Conservation (phyloP, 2,797 vertebrate species). For the Ceryle rudis region DNA sequence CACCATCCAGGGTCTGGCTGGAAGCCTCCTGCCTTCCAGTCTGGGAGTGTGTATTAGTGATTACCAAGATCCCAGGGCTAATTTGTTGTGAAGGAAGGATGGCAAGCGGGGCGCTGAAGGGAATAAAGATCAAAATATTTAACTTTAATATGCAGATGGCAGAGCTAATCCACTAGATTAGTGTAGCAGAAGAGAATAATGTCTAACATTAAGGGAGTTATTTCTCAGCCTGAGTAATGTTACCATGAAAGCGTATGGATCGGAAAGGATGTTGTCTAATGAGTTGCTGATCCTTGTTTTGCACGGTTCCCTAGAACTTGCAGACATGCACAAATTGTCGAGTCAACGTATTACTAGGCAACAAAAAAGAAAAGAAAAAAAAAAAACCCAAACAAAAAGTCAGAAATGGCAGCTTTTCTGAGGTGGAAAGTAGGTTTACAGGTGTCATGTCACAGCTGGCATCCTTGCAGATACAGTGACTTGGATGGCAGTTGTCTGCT, state of each 20-base stretch:
- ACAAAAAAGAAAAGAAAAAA: not conserved
- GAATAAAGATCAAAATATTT: not conserved
- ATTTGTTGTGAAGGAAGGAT: not conserved
- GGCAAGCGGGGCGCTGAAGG: not conserved
- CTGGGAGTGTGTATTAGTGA: not conserved
- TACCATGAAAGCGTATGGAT: conserved; percentile 1
- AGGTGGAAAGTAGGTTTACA: not conserved
- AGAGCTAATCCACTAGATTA: not conserved
- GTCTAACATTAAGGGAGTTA: not conserved
- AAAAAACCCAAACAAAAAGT: too few relatives aligned
- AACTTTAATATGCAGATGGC: not conserved
- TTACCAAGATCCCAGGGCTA: not conserved
- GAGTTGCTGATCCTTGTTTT: conserved; percentile 30
- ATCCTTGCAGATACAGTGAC: not conserved
- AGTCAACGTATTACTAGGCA: not conserved
- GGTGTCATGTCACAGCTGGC: not conserved
- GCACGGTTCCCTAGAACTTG: not conserved
- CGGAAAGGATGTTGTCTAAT: not conserved
- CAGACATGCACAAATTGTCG: not conserved
- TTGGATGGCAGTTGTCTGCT: not conserved
- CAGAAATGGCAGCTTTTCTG: not conserved
- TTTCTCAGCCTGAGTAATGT: conserved; percentile 22
- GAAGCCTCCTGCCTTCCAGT: not conserved
- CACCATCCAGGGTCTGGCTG: fast-evolving
- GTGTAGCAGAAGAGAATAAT: conserved; percentile 42